Conservation (phyloP, 37 sponge, comb jelly and placozoan genomes). For the Tethya wilhelma region DNA sequence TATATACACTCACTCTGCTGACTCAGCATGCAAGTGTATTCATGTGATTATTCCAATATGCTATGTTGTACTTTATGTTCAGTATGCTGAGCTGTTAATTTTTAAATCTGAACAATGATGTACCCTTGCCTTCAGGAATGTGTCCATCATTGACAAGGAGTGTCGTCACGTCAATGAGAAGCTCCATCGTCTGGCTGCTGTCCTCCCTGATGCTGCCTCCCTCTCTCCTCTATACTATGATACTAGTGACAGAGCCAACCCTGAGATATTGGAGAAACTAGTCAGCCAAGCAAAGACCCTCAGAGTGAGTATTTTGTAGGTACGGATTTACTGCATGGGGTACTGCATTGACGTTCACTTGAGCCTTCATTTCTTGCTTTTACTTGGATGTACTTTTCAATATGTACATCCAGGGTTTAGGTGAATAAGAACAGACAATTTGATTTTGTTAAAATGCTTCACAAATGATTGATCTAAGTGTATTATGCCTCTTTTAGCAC, state of each 20-base stretch:
- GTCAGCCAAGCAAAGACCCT: constrained; percentile 30
- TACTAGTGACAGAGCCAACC: constrained; percentile 48
- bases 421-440: too few species aligned
- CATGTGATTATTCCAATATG: too few species aligned
- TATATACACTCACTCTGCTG: too few species aligned
- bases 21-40: too few species aligned
- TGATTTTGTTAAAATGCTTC: too few species aligned
- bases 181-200: constrained; percentile 40
- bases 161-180: constrained; percentile 58
- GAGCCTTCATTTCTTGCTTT: background rate
- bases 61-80: too few species aligned
- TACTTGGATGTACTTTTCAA: too few species aligned
- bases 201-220: constrained; percentile 53
- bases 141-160: constrained; percentile 28
- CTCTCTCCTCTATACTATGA: constrained; percentile 54
- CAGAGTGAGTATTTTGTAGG: constrained; percentile 30
- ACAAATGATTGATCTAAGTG: too few species aligned
- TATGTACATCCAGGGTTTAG: too few species aligned
- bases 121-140: constrained; percentile 13
- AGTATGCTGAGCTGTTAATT: too few species aligned
- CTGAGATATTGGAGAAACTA: constrained; percentile 50
- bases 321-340: background rate
- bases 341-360: background rate
- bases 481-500: too few species aligned
- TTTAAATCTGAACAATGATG: too few species aligned